Percentiles rank a stretch among this genome's conserved stretches.
Evolutionary conservation across 1,140 invertebrate genomes (phyloP).

Genomic region (Drosophila tani): DNA sequence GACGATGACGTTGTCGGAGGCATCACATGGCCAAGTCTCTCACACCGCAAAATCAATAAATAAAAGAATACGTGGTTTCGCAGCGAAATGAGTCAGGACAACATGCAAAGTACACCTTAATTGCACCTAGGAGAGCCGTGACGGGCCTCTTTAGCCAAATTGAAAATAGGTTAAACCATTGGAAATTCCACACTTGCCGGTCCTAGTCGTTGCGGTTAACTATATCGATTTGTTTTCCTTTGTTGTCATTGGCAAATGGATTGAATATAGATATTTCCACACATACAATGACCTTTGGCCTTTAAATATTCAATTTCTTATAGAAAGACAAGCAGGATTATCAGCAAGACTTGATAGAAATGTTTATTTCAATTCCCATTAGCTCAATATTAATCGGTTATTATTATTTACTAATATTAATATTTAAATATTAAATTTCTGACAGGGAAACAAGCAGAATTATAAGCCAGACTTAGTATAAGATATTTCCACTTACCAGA

Average conservation of each 20-base stretch:
- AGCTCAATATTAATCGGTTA: no score
- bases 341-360: no score
- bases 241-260: neutral
- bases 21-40: slow-evolving; percentile 69
- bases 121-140: slow-evolving; percentile 9
- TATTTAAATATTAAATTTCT: no score
- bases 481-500: neutral
- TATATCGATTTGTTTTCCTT: slow-evolving; percentile 35
- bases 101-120: slow-evolving; percentile 41
- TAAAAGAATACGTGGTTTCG: slow-evolving; percentile 62
- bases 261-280: neutral
- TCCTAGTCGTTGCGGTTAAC: neutral
- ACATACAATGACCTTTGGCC: neutral
- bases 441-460: neutral
- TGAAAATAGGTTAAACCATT: slow-evolving; percentile 9
- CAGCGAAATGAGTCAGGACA: slow-evolving; percentile 51
- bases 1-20: slow-evolving; percentile 37
- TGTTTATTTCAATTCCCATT: no score
- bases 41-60: slow-evolving; percentile 76
- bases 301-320: neutral
- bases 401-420: no score
- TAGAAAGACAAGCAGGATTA: neutral
- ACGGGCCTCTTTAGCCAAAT: neutral
- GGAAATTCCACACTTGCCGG: slow-evolving; percentile 10
- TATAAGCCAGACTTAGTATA: no score